Base-by-base conservation (phyloP, 1,140 invertebrate species). In the Neocloeon triangulifer region DNA sequence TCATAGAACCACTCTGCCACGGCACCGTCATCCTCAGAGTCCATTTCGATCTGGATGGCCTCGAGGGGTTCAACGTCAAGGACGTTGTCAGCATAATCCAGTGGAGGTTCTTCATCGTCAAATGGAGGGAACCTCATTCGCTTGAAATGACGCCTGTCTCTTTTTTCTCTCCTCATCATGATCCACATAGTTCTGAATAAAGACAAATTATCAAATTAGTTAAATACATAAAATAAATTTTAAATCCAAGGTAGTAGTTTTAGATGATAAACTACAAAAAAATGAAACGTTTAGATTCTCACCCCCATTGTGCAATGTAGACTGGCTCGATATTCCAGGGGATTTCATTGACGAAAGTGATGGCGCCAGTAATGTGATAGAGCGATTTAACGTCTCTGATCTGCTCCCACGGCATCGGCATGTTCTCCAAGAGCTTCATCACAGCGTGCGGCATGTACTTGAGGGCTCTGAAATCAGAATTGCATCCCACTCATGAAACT, bases 331-430 rank as follows among this genome's bases (percentile, higher is more conserved):
- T 86, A 16, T 98, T 89, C 88, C 91, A 96, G 16, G 95, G 95
- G 47, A 98, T 97, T 65, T 99, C 94, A 64, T 99, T 98, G 6
- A 98, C 91, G 62, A 99, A 99, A 17, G 95, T 97, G 32, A 99
- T 99, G n/a, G 95, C 95, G 37, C 95, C 91, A 9, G 91, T 96
- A 25, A 96, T 95, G 45, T 96, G 92, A 52, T 96, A 97, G 4
- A 96, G 56, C 2, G 96, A 91, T 56, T 88, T 81, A 0, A 96
- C 88, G 61, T 99, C 94, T 41, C 94, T 58, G 39, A 98, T 98
- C 58, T 99, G 94, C 57, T 99, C 95, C 95, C 95, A 99, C 1
- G 95, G 95, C 94, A 98, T 98, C 0, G 95, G 95, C 94, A 99
- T 98, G 49, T 99, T 99, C 58, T 99, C 94, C 35, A 99, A 51